Evolutionary conservation across 2,888 invertebrate genomes (phyloP), one percentile per base, ranked within the genome.

Genomic region (Agrochola lychnidis): DNA sequence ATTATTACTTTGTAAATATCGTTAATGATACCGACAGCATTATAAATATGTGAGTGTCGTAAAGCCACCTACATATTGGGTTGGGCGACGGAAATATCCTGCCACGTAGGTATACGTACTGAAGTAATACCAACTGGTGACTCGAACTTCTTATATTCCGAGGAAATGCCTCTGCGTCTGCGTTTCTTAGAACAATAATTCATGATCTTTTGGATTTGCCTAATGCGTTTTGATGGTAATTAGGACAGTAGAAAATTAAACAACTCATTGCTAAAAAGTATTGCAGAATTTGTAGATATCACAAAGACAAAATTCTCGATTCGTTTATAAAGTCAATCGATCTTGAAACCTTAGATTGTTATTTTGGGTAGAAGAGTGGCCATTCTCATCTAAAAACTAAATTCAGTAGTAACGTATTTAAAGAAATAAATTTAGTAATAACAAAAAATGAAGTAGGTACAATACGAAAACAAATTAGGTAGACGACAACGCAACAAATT

Each of bases 1-100:
- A 83, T 85, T 80, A 87, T 89, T 88, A 87, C 80, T 83, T 84
- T 86, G 84, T 88, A 84, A 87, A 87, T 81, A 78, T 85, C 82
- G 84, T 85, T 82, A 85, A 76, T 71, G 79, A 84, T 87, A 85
- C 82, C 81, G 86, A 86, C 86, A 88, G 82, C 83, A 83, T 90
- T 86, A 91, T 85, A 87, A 87, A 90, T 82, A 86, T 87, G 83
- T 63, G 74, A 67, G 51, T 89, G 89, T 90, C 90, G 89, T 90
- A 89, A 91, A 91, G 84, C 87, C 89, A 91, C 91, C 91, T 90
- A 93, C 91, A 90, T 89, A 85, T 87, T 89, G 81, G 87, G 85
- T 84, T 84, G 82, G 88, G 85, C 89, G 90, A 92, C 90, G 78
- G 90, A 92, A 93, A 94, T 93, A 94, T 88, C 88, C 85, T 84